A percentile compares a stretch with the other conserved stretches of the same genome.
phyloP scores from a whole-genome alignment of 1,140 invertebrate species.

The Geopemphigus sp. region DNA sequence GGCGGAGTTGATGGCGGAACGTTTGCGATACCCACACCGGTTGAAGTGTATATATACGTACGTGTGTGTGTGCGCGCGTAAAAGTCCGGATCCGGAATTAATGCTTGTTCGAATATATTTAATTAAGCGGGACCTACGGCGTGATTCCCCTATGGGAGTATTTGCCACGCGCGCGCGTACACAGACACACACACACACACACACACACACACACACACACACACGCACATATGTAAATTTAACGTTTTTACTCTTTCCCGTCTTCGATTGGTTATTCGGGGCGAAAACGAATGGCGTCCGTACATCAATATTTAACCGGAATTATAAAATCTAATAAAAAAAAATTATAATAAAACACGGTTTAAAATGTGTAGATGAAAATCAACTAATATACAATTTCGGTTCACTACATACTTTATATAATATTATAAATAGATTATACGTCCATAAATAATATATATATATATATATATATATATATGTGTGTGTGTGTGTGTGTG shows the following conservation, averaged over 20 bases:
- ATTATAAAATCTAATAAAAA: constrained; percentile 1
- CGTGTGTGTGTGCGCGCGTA: not conserved
- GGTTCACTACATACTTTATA: not conserved
- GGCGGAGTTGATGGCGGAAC: no score
- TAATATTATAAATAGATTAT: no score
- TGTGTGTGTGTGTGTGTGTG: no score
- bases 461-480: no score
- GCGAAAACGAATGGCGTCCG: not conserved
- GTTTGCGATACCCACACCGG: no score
- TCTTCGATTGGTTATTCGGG: not conserved
- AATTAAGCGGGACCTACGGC: constrained; percentile 37
- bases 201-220: not conserved
- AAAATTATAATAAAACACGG: not conserved
- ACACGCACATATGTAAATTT: not conserved
- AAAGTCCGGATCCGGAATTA: constrained; percentile 29
- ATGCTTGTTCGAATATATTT: constrained; percentile 36
- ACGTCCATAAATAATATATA: no score
- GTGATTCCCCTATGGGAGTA: constrained; percentile 29
- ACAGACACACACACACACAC: not conserved
- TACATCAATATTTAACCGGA: constrained; percentile 31
- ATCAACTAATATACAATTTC: not conserved
- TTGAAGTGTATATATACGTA: no score
- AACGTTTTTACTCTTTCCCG: constrained; percentile 15
- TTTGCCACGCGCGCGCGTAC: not conserved
- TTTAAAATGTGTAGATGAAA: not conserved